phyloP scores from a whole-genome alignment of 1,140 invertebrate species.

The Lordiphosa stackelbergi region DNA sequence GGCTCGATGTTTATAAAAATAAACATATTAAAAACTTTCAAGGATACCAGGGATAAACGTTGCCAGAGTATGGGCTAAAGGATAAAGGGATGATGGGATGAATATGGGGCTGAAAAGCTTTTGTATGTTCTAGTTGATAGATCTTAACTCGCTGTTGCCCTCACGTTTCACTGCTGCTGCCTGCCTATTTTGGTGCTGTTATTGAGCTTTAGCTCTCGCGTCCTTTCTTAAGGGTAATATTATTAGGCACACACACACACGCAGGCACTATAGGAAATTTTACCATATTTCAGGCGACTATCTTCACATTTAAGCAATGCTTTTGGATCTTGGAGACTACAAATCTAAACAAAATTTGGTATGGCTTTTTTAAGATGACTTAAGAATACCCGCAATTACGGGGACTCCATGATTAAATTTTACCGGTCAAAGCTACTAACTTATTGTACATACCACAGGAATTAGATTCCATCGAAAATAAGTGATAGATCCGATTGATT shows the following conservation, averaged over 20 bases:
- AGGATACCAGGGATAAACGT: slow-evolving; percentile 53
- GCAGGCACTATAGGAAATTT: too few species aligned
- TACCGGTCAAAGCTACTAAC: too few species aligned
- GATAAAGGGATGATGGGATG: background rate
- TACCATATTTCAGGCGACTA: too few species aligned
- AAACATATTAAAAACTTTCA: slow-evolving; percentile 70
- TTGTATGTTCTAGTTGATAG: slow-evolving; percentile 16
- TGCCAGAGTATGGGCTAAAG: background rate
- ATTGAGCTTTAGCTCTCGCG: slow-evolving; percentile 33
- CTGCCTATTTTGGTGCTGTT: slow-evolving; percentile 30
- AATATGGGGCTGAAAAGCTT: slow-evolving; percentile 9
- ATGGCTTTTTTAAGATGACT: too few species aligned
- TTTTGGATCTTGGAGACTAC: too few species aligned
- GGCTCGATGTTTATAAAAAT: slow-evolving; percentile 54
- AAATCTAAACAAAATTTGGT: too few species aligned
- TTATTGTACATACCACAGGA: too few species aligned
- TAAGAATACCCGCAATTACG: too few species aligned
- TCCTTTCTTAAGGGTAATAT: slow-evolving; percentile 61
- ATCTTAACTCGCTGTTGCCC: slow-evolving; percentile 15
- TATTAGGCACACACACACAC: slow-evolving; percentile 49
- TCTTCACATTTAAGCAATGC: too few species aligned
- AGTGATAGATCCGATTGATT: too few species aligned
- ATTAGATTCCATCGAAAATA: too few species aligned
- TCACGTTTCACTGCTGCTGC: slow-evolving; percentile 11
- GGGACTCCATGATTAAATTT: too few species aligned